Conservation (phyloP, 2,888 invertebrate species). For the Ctena decussata region DNA sequence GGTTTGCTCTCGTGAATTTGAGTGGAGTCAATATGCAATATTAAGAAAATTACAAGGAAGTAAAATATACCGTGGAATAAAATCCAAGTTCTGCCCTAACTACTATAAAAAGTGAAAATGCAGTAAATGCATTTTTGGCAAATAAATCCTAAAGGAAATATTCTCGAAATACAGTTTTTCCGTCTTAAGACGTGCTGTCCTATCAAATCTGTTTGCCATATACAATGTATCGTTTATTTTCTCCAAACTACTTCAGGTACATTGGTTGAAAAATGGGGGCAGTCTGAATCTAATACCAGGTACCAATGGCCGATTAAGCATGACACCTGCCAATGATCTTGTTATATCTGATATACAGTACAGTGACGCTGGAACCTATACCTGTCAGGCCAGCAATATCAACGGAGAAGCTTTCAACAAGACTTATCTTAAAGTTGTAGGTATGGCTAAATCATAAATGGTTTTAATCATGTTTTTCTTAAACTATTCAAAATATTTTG, state of each 20-base stretch:
- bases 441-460: constrained; percentile 70
- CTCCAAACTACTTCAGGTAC: constrained; percentile 25
- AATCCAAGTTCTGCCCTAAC: too few relatives aligned
- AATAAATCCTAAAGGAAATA: not conserved
- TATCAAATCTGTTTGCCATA: too few relatives aligned
- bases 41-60: not conserved
- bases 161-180: not conserved
- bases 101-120: not conserved
- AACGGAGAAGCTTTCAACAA: constrained; percentile 70
- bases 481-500: too few relatives aligned
- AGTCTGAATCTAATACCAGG: constrained; percentile 41
- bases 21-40: not conserved
- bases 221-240: too few relatives aligned
- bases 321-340: constrained; percentile 87
- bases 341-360: constrained; percentile 89
- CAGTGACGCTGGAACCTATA: constrained; percentile 75
- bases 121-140: not conserved
- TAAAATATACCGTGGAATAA: not conserved
- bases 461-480: too few relatives aligned
- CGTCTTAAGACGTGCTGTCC: not conserved
- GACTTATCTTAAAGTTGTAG: constrained; percentile 66
- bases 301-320: constrained; percentile 28
- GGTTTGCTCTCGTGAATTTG: not conserved
- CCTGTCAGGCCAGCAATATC: constrained; percentile 75
- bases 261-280: constrained; percentile 55